Base-by-base conservation (phyloP, 2,113 vertebrate species). In the Donacobius atricapilla region DNA sequence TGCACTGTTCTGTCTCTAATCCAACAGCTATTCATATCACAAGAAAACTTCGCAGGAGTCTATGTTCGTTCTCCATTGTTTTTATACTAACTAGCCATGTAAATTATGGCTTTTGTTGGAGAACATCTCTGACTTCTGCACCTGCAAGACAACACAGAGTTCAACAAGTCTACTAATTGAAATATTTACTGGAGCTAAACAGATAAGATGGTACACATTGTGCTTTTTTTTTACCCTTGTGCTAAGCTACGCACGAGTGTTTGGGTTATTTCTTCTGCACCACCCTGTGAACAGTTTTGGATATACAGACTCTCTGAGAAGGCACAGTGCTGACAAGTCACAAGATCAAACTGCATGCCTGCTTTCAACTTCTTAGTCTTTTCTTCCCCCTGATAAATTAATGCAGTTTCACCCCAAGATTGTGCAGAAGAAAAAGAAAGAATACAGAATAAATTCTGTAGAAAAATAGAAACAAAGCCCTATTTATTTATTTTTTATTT, bases 31-130 rank as follows among this genome's bases (percentile, higher is more conserved):
- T 25, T 68, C 25, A 24, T n/a, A 68, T 33, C 33, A 50, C 39
- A 77, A 17, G 14, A 76, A 20, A 12, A 63, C 8, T 68, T 69
- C 48, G 28, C 35, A 44, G 37, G 24, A 45, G 21, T 17, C 28
- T 60, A 6, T 0, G 0, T 13, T 82, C 16, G 24, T 60, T 40
- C 28, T 54, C 39, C 15, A 54, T 15, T 44, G 22, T 23, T 83
- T 85, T 57, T n/a, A 70, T 10, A 51, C 18, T 66, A 70, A 42
- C 35, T 65, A 92, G 48, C 27, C 13, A 6, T 2, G 2, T 37
- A 70, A 79, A 75, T 33, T 9, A 56, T 0, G 0, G 3, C 16
- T 63, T 75, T 83, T 83, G 28, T 53, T 37, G 39, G 11, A 64
- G 4, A 37, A 4, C 15, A 54, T 20, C 23, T 87, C 33, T 58